Conservation (phyloP, 2,888 invertebrate species). For the Enchytraeus crypticus region DNA sequence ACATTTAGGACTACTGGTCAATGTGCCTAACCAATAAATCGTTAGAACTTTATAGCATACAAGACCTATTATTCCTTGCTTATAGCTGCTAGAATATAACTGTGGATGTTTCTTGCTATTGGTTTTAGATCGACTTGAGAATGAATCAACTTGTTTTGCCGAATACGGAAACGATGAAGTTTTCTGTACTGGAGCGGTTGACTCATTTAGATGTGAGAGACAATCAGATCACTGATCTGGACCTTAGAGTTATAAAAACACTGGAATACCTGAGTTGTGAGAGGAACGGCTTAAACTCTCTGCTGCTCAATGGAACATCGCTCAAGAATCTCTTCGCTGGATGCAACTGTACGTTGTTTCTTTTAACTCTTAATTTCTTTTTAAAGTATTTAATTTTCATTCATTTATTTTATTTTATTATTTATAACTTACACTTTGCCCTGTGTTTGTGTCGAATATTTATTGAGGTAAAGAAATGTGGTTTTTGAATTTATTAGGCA, state of each 20-base stretch:
- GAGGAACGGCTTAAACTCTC: slow-evolving; percentile 43
- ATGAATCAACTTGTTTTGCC: slow-evolving; percentile 43
- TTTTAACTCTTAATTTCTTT: neutral
- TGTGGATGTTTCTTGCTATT: too few relatives aligned
- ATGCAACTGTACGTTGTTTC: slow-evolving; percentile 45
- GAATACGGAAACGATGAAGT: slow-evolving; percentile 41
- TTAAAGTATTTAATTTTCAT: too few relatives aligned
- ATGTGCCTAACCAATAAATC: too few relatives aligned
- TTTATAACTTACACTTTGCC: too few relatives aligned
- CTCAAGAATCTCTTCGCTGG: slow-evolving; percentile 47
- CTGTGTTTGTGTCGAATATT: too few relatives aligned
- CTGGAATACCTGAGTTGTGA: slow-evolving; percentile 50
- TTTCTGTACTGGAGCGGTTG: slow-evolving; percentile 42
- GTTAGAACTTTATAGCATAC: too few relatives aligned
- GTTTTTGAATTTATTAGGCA: too few relatives aligned
- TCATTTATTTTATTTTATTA: too few relatives aligned
- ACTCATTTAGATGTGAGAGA: slow-evolving; percentile 50
- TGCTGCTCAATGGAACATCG: slow-evolving; percentile 48
- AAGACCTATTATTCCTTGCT: too few relatives aligned
- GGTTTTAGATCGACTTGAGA: slow-evolving; percentile 46
- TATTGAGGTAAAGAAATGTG: too few relatives aligned
- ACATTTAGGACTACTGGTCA: too few relatives aligned
- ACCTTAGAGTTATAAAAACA: slow-evolving; percentile 44
- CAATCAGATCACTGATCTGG: slow-evolving; percentile 45
- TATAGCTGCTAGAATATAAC: too few relatives aligned